Conservation (phyloP, 37 sponge, comb jelly and placozoan genomes). For the Bolinopsis microptera region DNA sequence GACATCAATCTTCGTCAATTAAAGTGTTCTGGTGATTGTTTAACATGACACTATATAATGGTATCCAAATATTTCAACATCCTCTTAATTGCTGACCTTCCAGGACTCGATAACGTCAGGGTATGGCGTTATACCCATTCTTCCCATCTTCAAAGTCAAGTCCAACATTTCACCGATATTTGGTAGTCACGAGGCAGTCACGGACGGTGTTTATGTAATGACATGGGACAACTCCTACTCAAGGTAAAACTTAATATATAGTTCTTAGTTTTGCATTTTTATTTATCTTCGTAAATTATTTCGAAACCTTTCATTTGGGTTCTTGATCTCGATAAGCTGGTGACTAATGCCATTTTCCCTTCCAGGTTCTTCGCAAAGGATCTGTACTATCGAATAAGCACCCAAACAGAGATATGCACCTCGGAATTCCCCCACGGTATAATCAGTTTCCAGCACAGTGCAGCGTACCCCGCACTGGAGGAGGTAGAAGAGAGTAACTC, state of each 20-base stretch:
- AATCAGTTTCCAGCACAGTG: constrained; percentile 36
- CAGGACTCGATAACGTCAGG: constrained; percentile 57
- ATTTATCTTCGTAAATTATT: not conserved
- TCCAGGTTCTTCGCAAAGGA: constrained; percentile 92
- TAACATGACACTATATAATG: too few relatives aligned
- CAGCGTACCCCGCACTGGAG: not conserved
- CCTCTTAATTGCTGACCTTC: too few relatives aligned
- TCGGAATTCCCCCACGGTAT: constrained; percentile 31
- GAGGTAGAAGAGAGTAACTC: constrained; percentile 20
- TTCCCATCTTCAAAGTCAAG: constrained; percentile 80
- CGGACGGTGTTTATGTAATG: constrained; percentile 89
- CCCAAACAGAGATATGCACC: constrained; percentile 68
- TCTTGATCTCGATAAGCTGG: not conserved
- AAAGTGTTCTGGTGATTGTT: too few relatives aligned
- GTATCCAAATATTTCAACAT: too few relatives aligned
- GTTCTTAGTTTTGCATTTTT: not conserved
- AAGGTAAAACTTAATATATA: constrained; percentile 68
- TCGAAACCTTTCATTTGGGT: not conserved
- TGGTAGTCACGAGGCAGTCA: constrained; percentile 80
- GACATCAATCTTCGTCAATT: too few relatives aligned
- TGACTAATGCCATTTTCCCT: too few relatives aligned
- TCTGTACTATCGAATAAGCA: constrained; percentile 86
- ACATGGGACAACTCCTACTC: constrained; percentile 92
- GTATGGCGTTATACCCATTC: constrained; percentile 71
- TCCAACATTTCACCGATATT: constrained; percentile 77